phyloP scores from a whole-genome alignment of 2,797 vertebrate species.

The Orientallactaga sibirica region DNA sequence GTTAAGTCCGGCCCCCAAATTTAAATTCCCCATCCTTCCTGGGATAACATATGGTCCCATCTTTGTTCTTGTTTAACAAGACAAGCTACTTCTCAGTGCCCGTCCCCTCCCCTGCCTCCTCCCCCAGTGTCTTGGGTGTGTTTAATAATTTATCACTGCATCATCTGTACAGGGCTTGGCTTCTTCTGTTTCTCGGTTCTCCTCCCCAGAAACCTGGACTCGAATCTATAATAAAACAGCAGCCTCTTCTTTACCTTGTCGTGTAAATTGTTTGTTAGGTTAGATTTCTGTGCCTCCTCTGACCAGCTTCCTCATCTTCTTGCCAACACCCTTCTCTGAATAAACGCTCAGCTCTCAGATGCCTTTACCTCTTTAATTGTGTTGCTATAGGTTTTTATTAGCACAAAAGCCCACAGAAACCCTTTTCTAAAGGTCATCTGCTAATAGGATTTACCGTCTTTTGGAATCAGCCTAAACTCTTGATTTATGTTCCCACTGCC shows the following conservation, averaged over 20 bases:
- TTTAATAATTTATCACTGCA: neutral
- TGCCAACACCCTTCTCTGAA: neutral
- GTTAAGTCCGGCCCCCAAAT: neutral
- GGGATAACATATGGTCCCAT: neutral
- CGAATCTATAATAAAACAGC: slow-evolving; percentile 32
- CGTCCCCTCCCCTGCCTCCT: neutral
- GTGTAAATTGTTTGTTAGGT: neutral
- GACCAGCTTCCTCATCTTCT: neutral
- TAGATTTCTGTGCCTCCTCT: neutral
- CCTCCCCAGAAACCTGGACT: slow-evolving; percentile 35
- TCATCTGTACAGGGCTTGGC: neutral
- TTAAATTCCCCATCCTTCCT: neutral
- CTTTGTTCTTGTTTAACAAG: slow-evolving; percentile 22
- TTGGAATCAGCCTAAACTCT: slow-evolving; percentile 5
- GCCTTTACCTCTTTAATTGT: slow-evolving; percentile 28
- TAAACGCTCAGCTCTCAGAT: neutral
- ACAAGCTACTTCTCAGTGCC: neutral
- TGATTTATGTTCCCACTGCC: neutral
- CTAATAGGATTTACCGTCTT: slow-evolving; percentile 48
- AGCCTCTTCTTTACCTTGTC: neutral
- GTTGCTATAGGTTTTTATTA: slow-evolving; percentile 27
- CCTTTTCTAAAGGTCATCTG: slow-evolving; percentile 21
- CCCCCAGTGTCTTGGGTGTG: neutral
- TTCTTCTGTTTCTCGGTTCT: slow-evolving; percentile 25
- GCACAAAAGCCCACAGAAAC: neutral